phyloP scores from a whole-genome alignment of 1,140 invertebrate genomes.

The Drosophila funebris region DNA sequence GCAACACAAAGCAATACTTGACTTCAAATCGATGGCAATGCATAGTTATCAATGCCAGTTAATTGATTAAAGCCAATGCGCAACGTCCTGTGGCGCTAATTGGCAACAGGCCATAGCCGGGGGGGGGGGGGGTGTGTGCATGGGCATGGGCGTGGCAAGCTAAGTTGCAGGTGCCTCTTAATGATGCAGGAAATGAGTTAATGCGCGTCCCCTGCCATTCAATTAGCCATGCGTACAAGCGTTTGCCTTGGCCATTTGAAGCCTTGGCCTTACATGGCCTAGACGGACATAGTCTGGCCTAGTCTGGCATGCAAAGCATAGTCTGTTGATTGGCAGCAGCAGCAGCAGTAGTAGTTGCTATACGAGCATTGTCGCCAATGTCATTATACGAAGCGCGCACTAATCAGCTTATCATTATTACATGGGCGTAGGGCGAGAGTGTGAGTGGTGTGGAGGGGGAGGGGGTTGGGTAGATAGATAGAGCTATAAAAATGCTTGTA shows the following conservation, averaged over 20 bases:
- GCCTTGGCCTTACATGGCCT: no score
- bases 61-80: slow-evolving; percentile 45
- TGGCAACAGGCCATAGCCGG: background rate
- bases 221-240: background rate
- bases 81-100: slow-evolving; percentile 14
- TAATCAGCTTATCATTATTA: slow-evolving; percentile 81
- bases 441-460: no score
- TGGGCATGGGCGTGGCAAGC: no score
- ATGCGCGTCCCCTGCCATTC: slow-evolving; percentile 32
- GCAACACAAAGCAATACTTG: background rate
- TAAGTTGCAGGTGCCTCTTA: slow-evolving; percentile 71
- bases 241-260: background rate
- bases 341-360: background rate
- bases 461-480: background rate
- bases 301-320: slow-evolving; percentile 22
- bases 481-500: slow-evolving; percentile 66
- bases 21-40: background rate
- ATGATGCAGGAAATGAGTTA: slow-evolving; percentile 80
- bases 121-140: no score
- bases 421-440: no score
- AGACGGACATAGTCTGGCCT: slow-evolving; percentile 1
- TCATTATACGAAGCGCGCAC: slow-evolving; percentile 64
- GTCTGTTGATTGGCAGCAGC: slow-evolving; percentile 8
- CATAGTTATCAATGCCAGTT: no score
- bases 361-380: slow-evolving; percentile 67